Evolutionary conservation across 2,113 vertebrate species (phyloP).

Genomic region (Callipepla squamata): DNA sequence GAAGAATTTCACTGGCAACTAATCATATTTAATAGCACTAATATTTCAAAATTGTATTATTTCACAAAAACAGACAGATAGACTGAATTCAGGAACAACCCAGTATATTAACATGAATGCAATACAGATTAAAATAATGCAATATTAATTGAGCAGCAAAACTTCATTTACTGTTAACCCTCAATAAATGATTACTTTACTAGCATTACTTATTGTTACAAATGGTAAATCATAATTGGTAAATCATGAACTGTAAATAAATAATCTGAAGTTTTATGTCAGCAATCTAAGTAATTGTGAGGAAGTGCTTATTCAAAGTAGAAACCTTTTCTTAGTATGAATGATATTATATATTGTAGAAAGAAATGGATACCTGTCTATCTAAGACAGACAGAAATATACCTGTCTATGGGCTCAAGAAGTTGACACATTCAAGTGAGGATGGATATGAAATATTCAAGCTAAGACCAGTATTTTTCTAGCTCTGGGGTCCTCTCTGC

Average conservation of each 20-base stretch:
- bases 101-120: neutral
- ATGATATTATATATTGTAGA: neutral
- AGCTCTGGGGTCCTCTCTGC: neutral
- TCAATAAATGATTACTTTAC: neutral
- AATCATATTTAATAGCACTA: neutral
- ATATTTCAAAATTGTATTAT: neutral
- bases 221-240: neutral
- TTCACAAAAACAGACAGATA: neutral
- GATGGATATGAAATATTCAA: neutral
- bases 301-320: neutral
- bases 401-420: neutral
- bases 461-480: neutral
- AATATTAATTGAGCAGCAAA: neutral
- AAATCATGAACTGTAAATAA: neutral
- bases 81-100: neutral
- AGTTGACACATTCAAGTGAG: neutral
- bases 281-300: neutral
- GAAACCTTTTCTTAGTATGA: neutral
- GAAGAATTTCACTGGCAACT: neutral
- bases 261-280: neutral
- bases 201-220: neutral
- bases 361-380: neutral
- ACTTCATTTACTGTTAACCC: neutral
- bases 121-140: neutral
- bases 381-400: neutral